Base-by-base conservation (phyloP, 2,888 invertebrate genomes). In the Cryptosula pallasiana region DNA sequence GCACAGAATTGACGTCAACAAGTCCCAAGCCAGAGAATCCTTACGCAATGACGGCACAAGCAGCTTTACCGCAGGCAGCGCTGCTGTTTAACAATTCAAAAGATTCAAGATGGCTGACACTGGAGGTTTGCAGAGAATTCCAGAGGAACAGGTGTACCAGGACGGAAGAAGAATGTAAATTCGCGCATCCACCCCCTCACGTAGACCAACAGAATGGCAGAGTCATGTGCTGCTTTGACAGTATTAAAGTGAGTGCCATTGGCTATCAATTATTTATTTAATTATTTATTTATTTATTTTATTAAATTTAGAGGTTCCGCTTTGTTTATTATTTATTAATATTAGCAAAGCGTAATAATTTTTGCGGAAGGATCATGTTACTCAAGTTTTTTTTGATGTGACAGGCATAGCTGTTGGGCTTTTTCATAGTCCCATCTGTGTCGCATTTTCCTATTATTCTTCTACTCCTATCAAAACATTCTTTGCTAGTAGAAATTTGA, bases 201-300 rank as follows among this genome's bases (percentile, higher is more conserved):
- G 98, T 99, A 83, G 99, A 99, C 88, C 96, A 99, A 84, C 98
- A 98, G 89, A 99, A 98, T 88, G 99, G 99, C 86, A 91, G 97
- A 84, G 99, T 99, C 85, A 98, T 97, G 83, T 99, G 99, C 83
- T 99, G 99, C 90, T 99, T 98, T 90, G 99, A 99, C 89, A 97
- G 96, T 88, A 98, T 99, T 88, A 99, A 99, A 96, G 99, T 99
- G 88, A 89, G 91, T 76, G 3, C n/a, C 13, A 23, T 45, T 5
- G 45, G 5, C 45, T 45, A 45, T 45, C 9, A 45, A n/a, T n/a
- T n/a, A n/a, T n/a, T n/a, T n/a, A n/a, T n/a, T n/a, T n/a, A n/a
- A n/a, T n/a, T n/a, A n/a, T n/a, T n/a, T n/a, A n/a, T n/a, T n/a
- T n/a, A n/a, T n/a, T n/a, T n/a, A n/a, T n/a, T n/a, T n/a, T n/a